A percentile compares a stretch with the other conserved stretches of the same genome.
These are phyloP conservation scores for Drosophila suboccidentalis DNA, from an alignment of 2,888 invertebrate genomes.

Conservation along the genomic window DNA sequence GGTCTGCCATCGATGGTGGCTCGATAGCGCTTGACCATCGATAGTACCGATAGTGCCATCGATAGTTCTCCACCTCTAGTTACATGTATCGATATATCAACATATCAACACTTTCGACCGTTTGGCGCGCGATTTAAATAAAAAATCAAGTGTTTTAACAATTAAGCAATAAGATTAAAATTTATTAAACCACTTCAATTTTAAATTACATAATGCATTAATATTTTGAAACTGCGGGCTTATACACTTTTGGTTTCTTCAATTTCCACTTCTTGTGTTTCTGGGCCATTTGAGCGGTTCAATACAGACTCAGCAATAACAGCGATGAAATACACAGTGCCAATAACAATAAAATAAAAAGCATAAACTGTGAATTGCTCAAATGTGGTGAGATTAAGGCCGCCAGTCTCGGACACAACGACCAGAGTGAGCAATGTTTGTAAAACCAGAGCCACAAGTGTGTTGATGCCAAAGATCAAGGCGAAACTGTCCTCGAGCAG, in stretches of 20 bases:
- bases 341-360: constrained; percentile 82
- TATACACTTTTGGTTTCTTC: background rate
- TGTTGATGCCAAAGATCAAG: constrained; percentile 96
- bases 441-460: constrained; percentile 91
- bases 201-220: too few species aligned
- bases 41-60: too few species aligned
- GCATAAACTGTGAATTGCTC: constrained; percentile 83
- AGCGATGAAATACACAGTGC: constrained; percentile 74
- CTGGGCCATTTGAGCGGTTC: background rate
- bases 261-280: constrained; percentile 9
- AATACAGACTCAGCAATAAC: constrained; percentile 64
- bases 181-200: too few species aligned
- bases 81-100: too few species aligned
- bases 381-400: constrained; percentile 74
- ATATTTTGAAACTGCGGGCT: background rate
- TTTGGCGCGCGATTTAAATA: too few species aligned
- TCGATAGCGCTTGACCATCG: too few species aligned
- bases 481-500: constrained; percentile 94
- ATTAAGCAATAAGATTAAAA: too few species aligned
- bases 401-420: constrained; percentile 79
- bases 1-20: too few species aligned
- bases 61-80: too few species aligned
- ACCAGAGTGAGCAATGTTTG: constrained; percentile 91
- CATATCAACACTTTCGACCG: too few species aligned
- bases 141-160: too few species aligned